Conservation (phyloP, 2,797 vertebrate genomes). For the Pipistrellus pygmaeus region DNA sequence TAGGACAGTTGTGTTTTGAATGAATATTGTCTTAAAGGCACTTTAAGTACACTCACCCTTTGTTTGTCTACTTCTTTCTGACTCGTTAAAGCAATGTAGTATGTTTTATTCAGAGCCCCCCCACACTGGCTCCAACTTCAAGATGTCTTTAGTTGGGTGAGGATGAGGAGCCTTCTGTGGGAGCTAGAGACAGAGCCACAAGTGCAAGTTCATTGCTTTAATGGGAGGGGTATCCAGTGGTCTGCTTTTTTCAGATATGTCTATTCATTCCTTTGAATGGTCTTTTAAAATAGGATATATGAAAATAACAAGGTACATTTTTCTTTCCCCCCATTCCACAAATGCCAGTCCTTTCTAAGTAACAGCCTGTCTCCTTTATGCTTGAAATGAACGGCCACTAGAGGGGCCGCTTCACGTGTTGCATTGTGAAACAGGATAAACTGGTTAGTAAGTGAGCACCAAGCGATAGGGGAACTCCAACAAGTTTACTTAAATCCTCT, state of each 20-base stretch:
- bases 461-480: not conserved
- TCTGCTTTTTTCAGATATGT: conserved; percentile 27
- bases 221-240: not conserved
- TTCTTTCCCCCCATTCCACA: not conserved
- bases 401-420: not conserved
- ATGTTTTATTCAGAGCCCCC: conserved; percentile 67
- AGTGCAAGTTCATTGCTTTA: conserved; percentile 18
- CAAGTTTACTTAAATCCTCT: conserved; percentile 17
- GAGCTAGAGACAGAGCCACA: conserved; percentile 33
- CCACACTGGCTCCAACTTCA: conserved; percentile 45
- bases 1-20: conserved; percentile 54
- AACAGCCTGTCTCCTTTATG: conserved; percentile 47
- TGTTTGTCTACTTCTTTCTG: conserved; percentile 58
- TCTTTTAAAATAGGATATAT: conserved; percentile 57
- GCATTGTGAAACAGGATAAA: conserved; percentile 25
- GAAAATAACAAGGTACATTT: conserved; percentile 43
- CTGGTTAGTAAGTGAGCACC: not conserved
- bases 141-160: conserved; percentile 47
- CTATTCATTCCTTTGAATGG: conserved; percentile 39
- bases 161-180: conserved; percentile 18
- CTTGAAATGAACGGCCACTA: conserved; percentile 32
- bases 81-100: conserved; percentile 49
- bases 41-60: conserved; percentile 34
- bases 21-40: conserved; percentile 59
- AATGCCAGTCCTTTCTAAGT: conserved; percentile 45